Conservation (phyloP, 2,113 vertebrate genomes). For the Corythornis madagascariensis region DNA sequence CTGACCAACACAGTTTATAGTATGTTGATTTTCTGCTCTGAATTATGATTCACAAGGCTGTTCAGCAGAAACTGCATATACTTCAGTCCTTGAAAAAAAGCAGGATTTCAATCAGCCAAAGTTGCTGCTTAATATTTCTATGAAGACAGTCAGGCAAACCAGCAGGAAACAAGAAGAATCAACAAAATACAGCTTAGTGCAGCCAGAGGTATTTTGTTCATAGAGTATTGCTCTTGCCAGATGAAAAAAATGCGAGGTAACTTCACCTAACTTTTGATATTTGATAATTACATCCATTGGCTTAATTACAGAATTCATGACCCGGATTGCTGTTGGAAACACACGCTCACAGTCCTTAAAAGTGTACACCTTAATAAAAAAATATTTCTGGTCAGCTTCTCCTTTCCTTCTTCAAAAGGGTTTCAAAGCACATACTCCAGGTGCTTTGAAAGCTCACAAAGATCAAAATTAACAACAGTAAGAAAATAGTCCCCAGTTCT, state of each 20-base stretch:
- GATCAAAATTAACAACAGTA: not conserved
- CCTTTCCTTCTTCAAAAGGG: not conserved
- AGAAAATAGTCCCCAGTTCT: not conserved
- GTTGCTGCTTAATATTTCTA: not conserved
- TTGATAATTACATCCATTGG: not conserved
- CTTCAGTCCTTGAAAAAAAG: not conserved
- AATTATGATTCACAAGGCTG: not conserved
- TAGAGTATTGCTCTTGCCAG: not conserved
- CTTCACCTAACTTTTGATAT: accelerated
- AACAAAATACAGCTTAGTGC: not conserved
- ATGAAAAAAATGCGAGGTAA: not conserved
- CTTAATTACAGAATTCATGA: not conserved
- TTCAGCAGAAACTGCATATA: not conserved
- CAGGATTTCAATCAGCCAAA: not conserved
- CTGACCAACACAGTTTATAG: not conserved
- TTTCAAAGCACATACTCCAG: not conserved
- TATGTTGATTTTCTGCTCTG: not conserved
- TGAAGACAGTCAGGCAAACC: not conserved
- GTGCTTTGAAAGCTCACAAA: not conserved
- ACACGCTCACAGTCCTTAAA: not conserved
- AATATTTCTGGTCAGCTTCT: not conserved
- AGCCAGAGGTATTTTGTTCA: not conserved
- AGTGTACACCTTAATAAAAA: not conserved
- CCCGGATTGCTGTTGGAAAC: not conserved
- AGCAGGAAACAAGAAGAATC: not conserved